These are phyloP conservation scores for Umimayanthus chanpuru DNA, from an alignment of 92 coral and sea anemone genomes.

Conservation along the genomic window DNA sequence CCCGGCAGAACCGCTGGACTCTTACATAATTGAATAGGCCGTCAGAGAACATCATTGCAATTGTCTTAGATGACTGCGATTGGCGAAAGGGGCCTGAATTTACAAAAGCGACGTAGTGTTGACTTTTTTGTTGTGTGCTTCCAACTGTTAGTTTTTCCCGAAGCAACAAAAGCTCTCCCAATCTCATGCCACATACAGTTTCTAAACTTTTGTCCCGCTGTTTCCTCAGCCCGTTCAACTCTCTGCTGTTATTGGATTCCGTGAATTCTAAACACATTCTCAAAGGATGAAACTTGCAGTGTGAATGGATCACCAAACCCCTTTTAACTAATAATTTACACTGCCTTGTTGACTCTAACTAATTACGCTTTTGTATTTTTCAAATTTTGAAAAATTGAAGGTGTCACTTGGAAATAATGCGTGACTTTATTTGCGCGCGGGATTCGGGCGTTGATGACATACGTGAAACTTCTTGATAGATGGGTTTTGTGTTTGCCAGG, in stretches of 20 bases:
- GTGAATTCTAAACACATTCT: constrained; percentile 37
- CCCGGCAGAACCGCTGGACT: constrained; percentile 55
- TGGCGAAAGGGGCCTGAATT: constrained; percentile 47
- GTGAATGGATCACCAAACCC: constrained; percentile 37
- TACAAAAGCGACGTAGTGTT: constrained; percentile 61
- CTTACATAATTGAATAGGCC: constrained; percentile 79
- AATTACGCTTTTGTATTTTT: constrained; percentile 42
- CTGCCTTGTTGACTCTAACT: constrained; percentile 62
- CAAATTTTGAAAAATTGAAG: constrained; percentile 16
- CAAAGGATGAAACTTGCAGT: constrained; percentile 27
- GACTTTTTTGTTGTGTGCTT: constrained; percentile 53
- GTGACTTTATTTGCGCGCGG: constrained; percentile 35
- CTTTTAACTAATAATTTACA: constrained; percentile 57
- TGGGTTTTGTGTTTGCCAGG: constrained; percentile 13
- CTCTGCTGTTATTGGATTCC: constrained; percentile 32
- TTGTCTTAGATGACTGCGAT: constrained; percentile 55
- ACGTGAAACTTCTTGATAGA: constrained; percentile 15
- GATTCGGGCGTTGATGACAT: constrained; percentile 19
- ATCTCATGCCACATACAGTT: constrained; percentile 59
- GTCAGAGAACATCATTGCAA: constrained; percentile 67
- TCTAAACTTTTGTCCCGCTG: constrained; percentile 28
- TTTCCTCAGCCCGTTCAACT: neutral
- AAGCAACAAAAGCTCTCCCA: constrained; percentile 70
- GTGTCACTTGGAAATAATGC: constrained; percentile 37
- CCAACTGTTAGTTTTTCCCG: constrained; percentile 73